A percentile compares a stretch with the other conserved stretches of the same genome.
Evolutionary conservation across 2,797 vertebrate species (phyloP).

Genomic region (Megalops cyprinoides): DNA sequence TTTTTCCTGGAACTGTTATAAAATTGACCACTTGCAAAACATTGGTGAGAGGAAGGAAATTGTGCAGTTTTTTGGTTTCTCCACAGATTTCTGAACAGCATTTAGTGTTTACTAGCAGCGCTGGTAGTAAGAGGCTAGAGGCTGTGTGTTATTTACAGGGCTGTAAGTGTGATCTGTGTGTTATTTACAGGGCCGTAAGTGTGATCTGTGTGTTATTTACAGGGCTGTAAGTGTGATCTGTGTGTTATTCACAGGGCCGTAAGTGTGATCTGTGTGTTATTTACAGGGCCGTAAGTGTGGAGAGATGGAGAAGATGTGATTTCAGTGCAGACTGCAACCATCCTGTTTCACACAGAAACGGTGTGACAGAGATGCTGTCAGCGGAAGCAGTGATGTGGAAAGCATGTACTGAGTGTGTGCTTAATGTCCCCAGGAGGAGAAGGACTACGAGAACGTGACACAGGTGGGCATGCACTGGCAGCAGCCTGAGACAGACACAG

Average conservation of each 20-base stretch:
- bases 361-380: background rate
- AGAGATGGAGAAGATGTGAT: no score
- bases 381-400: background rate
- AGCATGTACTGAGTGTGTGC: background rate
- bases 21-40: background rate
- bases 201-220: no score
- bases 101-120: background rate
- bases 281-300: no score
- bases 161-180: no score
- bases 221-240: no score
- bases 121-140: no score
- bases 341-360: no score
- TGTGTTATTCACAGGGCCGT: no score
- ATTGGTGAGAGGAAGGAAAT: background rate
- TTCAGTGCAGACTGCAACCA: no score
- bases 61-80: background rate
- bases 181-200: no score
- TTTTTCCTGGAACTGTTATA: background rate
- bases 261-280: no score
- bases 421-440: constrained; percentile 22
- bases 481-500: constrained; percentile 33
- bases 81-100: background rate
- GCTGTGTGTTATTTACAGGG: no score
- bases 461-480: background rate
- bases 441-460: constrained; percentile 49